Evolutionary conservation across 2,888 invertebrate species (phyloP), one percentile per base, ranked within the genome.

Genomic region (Pseudanteris insignis): DNA sequence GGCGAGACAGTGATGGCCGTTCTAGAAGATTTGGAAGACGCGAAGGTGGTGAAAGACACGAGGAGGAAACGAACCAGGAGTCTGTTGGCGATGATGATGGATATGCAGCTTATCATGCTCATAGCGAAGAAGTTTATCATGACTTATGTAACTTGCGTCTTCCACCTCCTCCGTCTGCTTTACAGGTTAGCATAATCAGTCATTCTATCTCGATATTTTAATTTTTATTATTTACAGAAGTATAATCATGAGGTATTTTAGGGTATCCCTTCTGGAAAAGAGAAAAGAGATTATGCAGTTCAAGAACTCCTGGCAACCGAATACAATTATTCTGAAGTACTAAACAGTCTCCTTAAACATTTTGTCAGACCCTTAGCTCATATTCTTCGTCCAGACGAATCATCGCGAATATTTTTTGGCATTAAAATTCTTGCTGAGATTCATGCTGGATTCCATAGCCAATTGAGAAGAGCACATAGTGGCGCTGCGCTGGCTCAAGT

Each of bases 221-320:
- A n/a, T n/a, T n/a, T n/a, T n/a, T n/a, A n/a, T n/a, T n/a, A n/a
- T n/a, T n/a, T n/a, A n/a, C n/a, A n/a, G n/a, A n/a, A n/a, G n/a
- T n/a, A n/a, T n/a, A n/a, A n/a, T n/a, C n/a, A n/a, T n/a, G n/a
- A n/a, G n/a, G n/a, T n/a, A n/a, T 24, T 18, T 2, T 73, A 76
- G 70, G 73, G 73, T 30, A 69, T 72, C 14, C 72, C 74, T 38
- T 67, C 73, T 12, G 79, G 79, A 47, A 75, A 75, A 67, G 95
- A 94, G 80, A 96, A 96, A 80, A 85, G 96, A 57, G 96, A 97
- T 80, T 94, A 94, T 78, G 92, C 93, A 34, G 91, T 94, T 73
- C 87, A 91, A 65, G 99, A 99, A 80, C 83, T 99, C 47, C 87
- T 97, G 26, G 97, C 97, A 79, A 99, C 99, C 0, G 99, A 99